Evolutionary conservation across 1,140 invertebrate species (phyloP), one percentile per base, ranked within the genome.

Genomic region (Eciton burchellii): DNA sequence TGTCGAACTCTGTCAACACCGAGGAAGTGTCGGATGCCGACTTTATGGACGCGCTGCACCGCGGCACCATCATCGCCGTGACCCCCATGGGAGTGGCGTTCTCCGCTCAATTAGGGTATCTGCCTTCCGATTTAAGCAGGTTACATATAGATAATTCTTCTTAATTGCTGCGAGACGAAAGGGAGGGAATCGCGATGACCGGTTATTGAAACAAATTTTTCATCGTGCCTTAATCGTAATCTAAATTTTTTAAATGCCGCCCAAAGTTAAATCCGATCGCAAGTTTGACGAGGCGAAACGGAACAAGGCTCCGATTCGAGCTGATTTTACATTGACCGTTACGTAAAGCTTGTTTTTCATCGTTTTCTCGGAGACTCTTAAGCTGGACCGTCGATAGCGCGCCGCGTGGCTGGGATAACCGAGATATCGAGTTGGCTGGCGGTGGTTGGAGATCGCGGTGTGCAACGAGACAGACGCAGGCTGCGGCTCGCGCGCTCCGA

Each of bases 1-100:
- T 77, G 41, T 82, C 85, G 9, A 84, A 35, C 72, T 84, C 85
- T 3, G 41, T 84, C 65, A 88, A 84, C 41, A 87, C 76, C n/a
- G 16, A 68, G 12, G 85, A 88, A 71, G 70, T 43, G 12, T 74
- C 73, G 0, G 71, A 72, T 5, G n/a, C 21, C 26, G 45, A 76
- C 43, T 81, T 88, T 8, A 43, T 59, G 24, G 24, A 54, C 9
- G 35, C 41, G 8, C 9, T 81, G 21, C 77, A 74, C 1, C 62
- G 35, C 47, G 70, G 60, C 2, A 24, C 21, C 9, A 26, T 24
- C 0, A 9, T 60, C 1, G 35, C 59, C 0, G 21, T 60, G 8
- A 65, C 49, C 45, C 81, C 56, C 3, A 45, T 77, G 16, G 62
- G 26, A 45, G n/a, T 43, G 8, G 21, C 81, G 5, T 43, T 82